Evolutionary conservation across 1,140 invertebrate genomes (phyloP), one percentile per base, ranked within the genome.

Genomic region (Mercenaria mercenaria): DNA sequence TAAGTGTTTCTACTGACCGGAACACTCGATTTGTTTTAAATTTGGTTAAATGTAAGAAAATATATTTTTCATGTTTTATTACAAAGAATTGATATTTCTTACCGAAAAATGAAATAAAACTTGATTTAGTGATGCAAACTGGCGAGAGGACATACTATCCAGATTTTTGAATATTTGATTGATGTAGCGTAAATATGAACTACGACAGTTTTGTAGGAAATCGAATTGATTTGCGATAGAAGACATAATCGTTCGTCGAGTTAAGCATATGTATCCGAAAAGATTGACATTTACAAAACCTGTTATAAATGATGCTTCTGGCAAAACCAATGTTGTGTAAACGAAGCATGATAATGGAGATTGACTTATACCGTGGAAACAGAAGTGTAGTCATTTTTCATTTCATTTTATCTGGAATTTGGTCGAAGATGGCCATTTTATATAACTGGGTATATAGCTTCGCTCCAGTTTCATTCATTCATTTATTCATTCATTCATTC

Each of bases 261-360:
- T 50, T 79, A 79, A 79, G 34, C 74, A 79, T 79, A 79, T 79
- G 74, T 52, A 79, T 47, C 41, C n/a, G 43, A 47, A 52, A 79
- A 50, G 50, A 79, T 41, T 79, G 74, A 79, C 43, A 52, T 79
- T 34, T 41, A 23, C 43, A 34, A 50, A 79, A 34, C 34, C 74
- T 79, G 41, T 79, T 8, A 79, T 52, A 79, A 15, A 79, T 79
- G 41, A 79, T 50, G 15, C 39, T 39, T 32, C 39, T 74, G 39
- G 3, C n/a, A 4, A 29, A 52, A 20, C 11, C 10, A 34, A 72
- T 72, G 32, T 39, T 72, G 3, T 34, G 67, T 23, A 72, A 37
- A 72, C 4, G 37, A 72, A 37, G 37, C 34, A 72, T 39, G 11
- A 72, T 34, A 72, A 72, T 1, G 15, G 11, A 2, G 11, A 72